These are phyloP conservation scores for Poliocrania exsul DNA, from an alignment of 2,797 vertebrate genomes.

Conservation along the genomic window DNA sequence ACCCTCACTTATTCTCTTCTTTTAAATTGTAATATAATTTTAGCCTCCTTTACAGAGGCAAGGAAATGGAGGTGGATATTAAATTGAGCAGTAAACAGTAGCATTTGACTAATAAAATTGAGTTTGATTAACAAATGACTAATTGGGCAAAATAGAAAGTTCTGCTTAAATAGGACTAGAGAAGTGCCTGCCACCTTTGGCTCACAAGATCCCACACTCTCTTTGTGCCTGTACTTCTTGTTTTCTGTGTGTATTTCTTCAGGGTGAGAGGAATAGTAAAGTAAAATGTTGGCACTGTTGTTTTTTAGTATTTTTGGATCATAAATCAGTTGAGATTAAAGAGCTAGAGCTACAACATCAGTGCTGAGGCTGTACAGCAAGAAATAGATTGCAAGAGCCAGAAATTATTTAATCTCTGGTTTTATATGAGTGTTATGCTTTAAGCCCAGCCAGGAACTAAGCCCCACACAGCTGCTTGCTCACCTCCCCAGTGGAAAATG, in stretches of 20 bases:
- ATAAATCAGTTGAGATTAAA: not conserved
- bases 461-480: not conserved
- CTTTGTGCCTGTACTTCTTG: not conserved
- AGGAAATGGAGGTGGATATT: not conserved
- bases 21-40: constrained; percentile 5
- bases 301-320: not conserved
- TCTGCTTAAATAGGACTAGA: not conserved
- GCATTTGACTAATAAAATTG: not conserved
- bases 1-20: not conserved
- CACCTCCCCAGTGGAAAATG: not conserved
- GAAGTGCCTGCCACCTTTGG: not conserved
- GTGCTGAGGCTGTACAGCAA: not conserved
- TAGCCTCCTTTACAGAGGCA: not conserved
- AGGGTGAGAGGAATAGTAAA: not conserved
- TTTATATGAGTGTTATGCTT: not conserved
- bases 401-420: not conserved
- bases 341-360: not conserved
- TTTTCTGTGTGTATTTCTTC: not conserved
- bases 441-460: not conserved
- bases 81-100: not conserved
- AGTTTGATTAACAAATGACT: not conserved
- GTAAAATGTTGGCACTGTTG: not conserved
- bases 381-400: not conserved
- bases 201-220: not conserved
- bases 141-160: not conserved